Evolutionary conservation across 2,113 vertebrate species (phyloP).

Genomic region (Rousettus leschenaultii): DNA sequence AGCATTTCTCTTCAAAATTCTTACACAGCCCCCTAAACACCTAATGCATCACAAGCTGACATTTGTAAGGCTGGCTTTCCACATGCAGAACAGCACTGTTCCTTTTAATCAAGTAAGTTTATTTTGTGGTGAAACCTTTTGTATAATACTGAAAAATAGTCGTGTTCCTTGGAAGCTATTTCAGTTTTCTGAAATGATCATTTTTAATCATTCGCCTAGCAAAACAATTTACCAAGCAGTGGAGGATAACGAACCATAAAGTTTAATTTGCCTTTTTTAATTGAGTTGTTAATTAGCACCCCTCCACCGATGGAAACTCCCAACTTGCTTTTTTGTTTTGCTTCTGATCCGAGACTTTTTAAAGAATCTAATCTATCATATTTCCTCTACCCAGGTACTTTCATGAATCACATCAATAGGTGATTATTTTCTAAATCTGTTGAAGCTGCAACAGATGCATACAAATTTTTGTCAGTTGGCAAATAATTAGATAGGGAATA

Average conservation of each 20-base stretch:
- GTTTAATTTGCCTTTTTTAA: conserved; percentile 89
- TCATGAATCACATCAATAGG: conserved; percentile 83
- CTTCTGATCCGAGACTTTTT: conserved; percentile 78
- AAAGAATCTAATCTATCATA: conserved; percentile 80
- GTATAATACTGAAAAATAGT: conserved; percentile 65
- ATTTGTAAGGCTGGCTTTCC: conserved; percentile 18
- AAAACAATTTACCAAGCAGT: conserved; percentile 85
- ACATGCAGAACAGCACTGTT: conserved; percentile 7
- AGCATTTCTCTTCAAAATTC: conserved; percentile 58
- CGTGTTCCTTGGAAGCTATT: conserved; percentile 70
- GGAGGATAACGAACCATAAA: conserved; percentile 85
- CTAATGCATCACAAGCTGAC: conserved; percentile 12
- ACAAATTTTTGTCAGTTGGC: conserved; percentile 81
- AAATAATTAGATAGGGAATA: conserved; percentile 79
- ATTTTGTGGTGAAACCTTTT: conserved; percentile 55
- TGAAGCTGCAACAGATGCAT: conserved; percentile 77
- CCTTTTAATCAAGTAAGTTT: conserved; percentile 60
- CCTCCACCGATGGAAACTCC: conserved; percentile 79
- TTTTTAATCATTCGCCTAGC: conserved; percentile 82
- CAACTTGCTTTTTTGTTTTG: conserved; percentile 77
- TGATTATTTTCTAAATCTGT: conserved; percentile 83
- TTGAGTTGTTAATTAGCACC: conserved; percentile 89
- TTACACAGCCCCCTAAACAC: background rate
- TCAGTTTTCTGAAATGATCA: conserved; percentile 78
- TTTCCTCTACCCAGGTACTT: conserved; percentile 78